These are phyloP conservation scores for Pantherophis guttatus DNA, from an alignment of 2,113 vertebrate species.

Conservation along the genomic window DNA sequence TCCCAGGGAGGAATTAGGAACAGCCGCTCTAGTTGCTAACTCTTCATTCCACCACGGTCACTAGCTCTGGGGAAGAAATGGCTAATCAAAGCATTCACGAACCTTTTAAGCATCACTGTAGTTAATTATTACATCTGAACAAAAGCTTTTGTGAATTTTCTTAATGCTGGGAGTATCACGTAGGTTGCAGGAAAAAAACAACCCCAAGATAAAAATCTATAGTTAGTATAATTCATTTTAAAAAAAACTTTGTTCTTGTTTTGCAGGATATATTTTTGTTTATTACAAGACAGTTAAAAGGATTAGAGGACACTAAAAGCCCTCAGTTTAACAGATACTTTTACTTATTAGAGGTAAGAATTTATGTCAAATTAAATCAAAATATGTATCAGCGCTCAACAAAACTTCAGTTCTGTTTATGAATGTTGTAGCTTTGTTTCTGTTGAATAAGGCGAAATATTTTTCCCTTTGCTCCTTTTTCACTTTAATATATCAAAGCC, in stretches of 20 bases:
- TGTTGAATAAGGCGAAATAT: background rate
- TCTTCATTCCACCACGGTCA: background rate
- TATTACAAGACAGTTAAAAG: constrained; percentile 98
- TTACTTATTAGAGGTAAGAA: constrained; percentile 94
- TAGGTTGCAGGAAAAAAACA: background rate
- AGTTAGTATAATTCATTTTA: background rate
- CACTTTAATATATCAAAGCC: background rate
- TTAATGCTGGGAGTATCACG: background rate
- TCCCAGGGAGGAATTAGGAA: background rate
- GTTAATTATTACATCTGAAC: background rate
- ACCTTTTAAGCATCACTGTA: background rate
- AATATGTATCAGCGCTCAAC: background rate
- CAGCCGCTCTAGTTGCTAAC: background rate
- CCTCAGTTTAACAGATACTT: constrained; percentile 99
- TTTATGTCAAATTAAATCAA: background rate
- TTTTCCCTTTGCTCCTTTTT: background rate
- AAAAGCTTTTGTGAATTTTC: background rate
- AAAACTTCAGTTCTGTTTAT: background rate
- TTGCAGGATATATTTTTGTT: constrained; percentile 98
- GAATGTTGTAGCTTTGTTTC: background rate
- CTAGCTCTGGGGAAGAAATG: background rate
- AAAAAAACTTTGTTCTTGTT: constrained; percentile 42
- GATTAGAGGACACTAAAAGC: constrained; percentile 98
- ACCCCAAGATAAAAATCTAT: background rate
- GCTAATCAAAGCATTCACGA: background rate